Evolutionary conservation across 2,797 vertebrate genomes (phyloP).

Genomic region (Gastrophryne carolinensis): DNA sequence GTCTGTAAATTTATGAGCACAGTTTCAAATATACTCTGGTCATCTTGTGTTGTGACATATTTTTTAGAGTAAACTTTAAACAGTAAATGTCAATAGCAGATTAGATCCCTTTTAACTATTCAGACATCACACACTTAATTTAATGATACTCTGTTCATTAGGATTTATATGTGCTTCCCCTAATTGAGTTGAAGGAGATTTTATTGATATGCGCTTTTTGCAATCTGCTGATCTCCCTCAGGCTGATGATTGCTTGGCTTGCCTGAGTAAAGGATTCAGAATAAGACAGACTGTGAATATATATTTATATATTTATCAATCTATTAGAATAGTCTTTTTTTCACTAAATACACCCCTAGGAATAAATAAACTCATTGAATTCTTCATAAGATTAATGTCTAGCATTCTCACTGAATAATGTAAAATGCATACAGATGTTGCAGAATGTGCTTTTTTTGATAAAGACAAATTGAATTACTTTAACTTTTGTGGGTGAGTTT

Average conservation of each 20-base stretch:
- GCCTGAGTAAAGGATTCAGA: conserved; percentile 14
- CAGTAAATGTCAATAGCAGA: conserved; percentile 20
- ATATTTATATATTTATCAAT: conserved; percentile 35
- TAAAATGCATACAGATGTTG: background rate
- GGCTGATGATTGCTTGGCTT: conserved; percentile 18
- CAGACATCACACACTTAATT: conserved; percentile 6
- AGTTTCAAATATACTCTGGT: no score
- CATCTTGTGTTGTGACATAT: no score
- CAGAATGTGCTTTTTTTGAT: background rate
- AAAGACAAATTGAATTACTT: no score
- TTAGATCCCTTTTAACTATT: conserved; percentile 7
- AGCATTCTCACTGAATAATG: background rate
- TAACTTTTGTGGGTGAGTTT: no score
- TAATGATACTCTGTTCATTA: conserved; percentile 10
- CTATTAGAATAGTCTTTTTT: conserved; percentile 37
- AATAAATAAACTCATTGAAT: conserved; percentile 27
- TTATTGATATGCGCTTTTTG: conserved; percentile 29
- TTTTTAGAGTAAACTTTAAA: background rate
- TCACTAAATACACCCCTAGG: conserved; percentile 39
- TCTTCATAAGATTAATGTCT: conserved; percentile 25
- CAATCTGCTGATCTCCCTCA: conserved; percentile 28
- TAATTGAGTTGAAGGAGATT: conserved; percentile 29
- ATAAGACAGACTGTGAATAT: conserved; percentile 30
- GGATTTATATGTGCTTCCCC: conserved; percentile 22
- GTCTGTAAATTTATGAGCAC: no score